phyloP scores from a whole-genome alignment of 2,888 invertebrate genomes.

The Thera obeliscata region DNA sequence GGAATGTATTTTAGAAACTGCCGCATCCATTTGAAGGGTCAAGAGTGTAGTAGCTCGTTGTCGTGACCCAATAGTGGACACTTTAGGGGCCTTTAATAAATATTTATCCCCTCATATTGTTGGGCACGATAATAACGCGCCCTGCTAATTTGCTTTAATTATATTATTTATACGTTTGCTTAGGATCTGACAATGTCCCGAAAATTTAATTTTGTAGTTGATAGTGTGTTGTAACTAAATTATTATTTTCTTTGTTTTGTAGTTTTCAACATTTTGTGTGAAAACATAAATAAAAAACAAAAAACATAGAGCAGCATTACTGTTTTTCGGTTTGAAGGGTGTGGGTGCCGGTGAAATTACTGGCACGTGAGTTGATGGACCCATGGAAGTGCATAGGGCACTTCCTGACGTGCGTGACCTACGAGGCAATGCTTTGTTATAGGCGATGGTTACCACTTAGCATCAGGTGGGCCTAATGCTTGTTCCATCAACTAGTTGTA shows the following conservation, averaged over 20 bases:
- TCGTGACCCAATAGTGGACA: conserved; percentile 76
- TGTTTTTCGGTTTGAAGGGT: no score
- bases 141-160: conserved; percentile 66
- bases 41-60: conserved; percentile 41
- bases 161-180: conserved; percentile 75
- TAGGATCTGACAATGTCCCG: conserved; percentile 56
- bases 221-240: conserved; percentile 23
- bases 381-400: no score
- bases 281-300: no score
- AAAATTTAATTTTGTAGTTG: conserved; percentile 37
- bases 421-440: no score
- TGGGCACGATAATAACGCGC: conserved; percentile 48
- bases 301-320: no score
- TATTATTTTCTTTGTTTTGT: conserved; percentile 20
- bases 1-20: conserved; percentile 17
- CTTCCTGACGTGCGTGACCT: no score
- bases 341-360: no score
- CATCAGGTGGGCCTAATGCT: no score
- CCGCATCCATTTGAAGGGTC: conserved; percentile 51
- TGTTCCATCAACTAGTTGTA: no score
- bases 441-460: no score
- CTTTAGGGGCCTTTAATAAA: conserved; percentile 77
- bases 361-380: no score
- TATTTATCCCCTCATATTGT: conserved; percentile 81
- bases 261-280: neutral